Base-by-base conservation (phyloP, 1,140 invertebrate species). In the Aricia agestis region DNA sequence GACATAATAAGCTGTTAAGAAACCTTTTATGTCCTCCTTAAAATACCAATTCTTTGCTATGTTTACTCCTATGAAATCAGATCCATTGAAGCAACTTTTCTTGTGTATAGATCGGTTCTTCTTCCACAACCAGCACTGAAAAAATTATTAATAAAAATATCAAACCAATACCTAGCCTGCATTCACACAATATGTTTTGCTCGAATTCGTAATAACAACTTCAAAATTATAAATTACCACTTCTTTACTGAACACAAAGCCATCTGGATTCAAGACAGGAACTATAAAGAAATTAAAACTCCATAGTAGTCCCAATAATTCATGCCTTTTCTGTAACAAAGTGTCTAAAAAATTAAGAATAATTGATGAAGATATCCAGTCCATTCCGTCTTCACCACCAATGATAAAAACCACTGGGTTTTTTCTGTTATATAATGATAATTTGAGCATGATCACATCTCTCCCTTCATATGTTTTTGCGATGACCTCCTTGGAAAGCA, bases 231-330 rank as follows among this genome's bases (percentile, higher is more conserved):
- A 32, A 52, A 25, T 52, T 66, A 77, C 76, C 71, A 71, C 5
- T 59, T 69, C 36, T 68, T 80, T 76, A 61, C 79, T 86, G 59
- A 82, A 85, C 9, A 70, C 74, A 82, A 84, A 88, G 2, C 87
- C 89, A 85, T 91, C 87, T 67, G 89, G 87, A 75, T 91, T 91
- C 31, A 84, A 72, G 45, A 86, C 68, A 52, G 89, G 87, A 6
- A 86, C 42, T 66, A 91, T 75, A 74, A 86, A 89, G 69, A 90
- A 79, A 70, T 85, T 79, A 75, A 78, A 88, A 36, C 18, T 19
- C 18, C 19, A 4, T 25, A 63, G 10, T 5, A 63, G 75, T 72
- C 17, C 81, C 76, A 52, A 25, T 74, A 70, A 41, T 87, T 67
- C 36, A 58, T 58, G 41, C 72, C 71, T 18, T 68, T 32, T 70